Evolutionary conservation across 1,140 invertebrate species (phyloP).

Genomic region (Temnothorax curvispinosus): DNA sequence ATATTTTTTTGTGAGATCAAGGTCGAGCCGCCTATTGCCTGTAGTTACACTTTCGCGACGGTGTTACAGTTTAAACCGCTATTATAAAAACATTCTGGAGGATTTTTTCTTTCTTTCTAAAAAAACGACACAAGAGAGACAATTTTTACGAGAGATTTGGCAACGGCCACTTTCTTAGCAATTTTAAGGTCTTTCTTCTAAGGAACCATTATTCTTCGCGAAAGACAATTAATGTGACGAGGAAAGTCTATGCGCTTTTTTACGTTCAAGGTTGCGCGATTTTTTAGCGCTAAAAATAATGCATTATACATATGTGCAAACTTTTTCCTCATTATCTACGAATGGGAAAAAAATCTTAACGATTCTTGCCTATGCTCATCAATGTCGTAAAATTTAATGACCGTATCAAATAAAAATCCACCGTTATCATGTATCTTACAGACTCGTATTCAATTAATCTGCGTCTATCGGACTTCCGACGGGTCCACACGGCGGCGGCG

Average conservation of each 20-base stretch:
- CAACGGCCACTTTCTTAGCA: background rate
- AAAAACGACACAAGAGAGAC: background rate
- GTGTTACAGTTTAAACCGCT: conserved; percentile 78
- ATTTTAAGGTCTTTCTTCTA: background rate
- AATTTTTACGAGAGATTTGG: no score
- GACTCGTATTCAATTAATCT: conserved; percentile 30
- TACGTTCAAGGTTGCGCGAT: background rate
- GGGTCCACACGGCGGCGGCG: no score
- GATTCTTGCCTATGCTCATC: background rate
- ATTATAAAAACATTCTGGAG: conserved; percentile 64
- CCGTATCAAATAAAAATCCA: background rate
- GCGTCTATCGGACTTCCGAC: background rate
- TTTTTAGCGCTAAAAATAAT: conserved; percentile 13
- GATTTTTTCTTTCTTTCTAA: background rate
- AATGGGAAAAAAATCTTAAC: background rate
- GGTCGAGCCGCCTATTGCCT: conserved; percentile 61
- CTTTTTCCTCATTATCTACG: background rate
- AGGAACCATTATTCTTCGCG: background rate
- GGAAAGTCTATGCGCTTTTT: background rate
- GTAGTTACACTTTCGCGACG: background rate
- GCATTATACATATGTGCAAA: no score
- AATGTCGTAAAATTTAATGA: background rate
- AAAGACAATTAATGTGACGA: background rate
- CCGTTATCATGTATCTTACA: background rate
- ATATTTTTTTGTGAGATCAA: conserved; percentile 69